A percentile compares a stretch with the other conserved stretches of the same genome.
phyloP scores from a whole-genome alignment of 2,113 vertebrate genomes.

The Choloepus hoffmanni region DNA sequence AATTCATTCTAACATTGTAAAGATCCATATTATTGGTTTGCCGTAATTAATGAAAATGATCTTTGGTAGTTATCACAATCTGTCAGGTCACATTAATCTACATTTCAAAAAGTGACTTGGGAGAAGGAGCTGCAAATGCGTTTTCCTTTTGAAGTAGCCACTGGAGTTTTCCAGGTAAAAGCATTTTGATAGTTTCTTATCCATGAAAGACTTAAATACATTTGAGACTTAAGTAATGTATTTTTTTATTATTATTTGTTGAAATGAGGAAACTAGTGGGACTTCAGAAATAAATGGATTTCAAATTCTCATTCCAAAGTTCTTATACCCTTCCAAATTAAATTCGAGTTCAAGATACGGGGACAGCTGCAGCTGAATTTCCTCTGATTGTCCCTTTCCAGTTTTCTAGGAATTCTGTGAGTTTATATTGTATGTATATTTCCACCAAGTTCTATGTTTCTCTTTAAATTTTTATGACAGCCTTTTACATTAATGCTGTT shows the following conservation, averaged over 20 bases:
- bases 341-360: background rate
- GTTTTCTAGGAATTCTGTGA: slow-evolving; percentile 39
- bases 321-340: slow-evolving; percentile 20
- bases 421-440: background rate
- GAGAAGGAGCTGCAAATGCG: background rate
- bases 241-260: slow-evolving; percentile 31
- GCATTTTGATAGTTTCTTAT: background rate
- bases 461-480: slow-evolving; percentile 70
- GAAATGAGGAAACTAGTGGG: slow-evolving; percentile 4
- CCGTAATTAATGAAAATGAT: slow-evolving; percentile 56
- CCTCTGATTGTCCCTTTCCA: background rate
- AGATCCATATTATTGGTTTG: background rate
- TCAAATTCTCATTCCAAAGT: slow-evolving; percentile 13
- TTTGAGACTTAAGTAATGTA: background rate
- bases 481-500: background rate
- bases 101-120: slow-evolving; percentile 56
- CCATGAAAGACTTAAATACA: slow-evolving; percentile 31
- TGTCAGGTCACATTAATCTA: slow-evolving; percentile 46
- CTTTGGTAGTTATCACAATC: slow-evolving; percentile 24
- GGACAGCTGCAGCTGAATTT: background rate
- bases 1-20: background rate
- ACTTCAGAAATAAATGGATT: slow-evolving; percentile 44
- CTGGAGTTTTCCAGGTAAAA: slow-evolving; percentile 49
- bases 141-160: slow-evolving; percentile 43
- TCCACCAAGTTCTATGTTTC: background rate